Evolutionary conservation across 2,888 invertebrate genomes (phyloP), one percentile per base, ranked within the genome.

Genomic region (Eupithecia centaureata): DNA sequence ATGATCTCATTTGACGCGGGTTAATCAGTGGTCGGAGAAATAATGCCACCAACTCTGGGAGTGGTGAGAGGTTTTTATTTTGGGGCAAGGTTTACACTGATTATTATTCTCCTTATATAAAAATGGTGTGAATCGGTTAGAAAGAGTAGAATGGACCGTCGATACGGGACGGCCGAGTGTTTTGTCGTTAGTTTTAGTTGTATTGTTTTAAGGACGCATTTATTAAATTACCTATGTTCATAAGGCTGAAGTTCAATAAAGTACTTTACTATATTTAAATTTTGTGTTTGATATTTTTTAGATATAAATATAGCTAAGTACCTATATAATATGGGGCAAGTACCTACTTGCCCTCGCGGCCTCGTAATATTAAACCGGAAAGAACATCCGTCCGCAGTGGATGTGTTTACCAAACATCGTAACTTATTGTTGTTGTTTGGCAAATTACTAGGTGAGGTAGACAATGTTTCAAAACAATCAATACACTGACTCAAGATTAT

Each of bases 401-500:
- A 52, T 52, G 51, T 52, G 27, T 52, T 52, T 13, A 27, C 27
- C 5, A 52, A 52, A 47, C 47, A 47, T 42, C 8, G 42, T 42
- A 42, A 42, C 42, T 0, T 18, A 5, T 18, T 42, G 42, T 47
- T 47, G 47, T 47, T 47, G 22, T 47, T 22, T 22, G 47, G 10
- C 47, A 10, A 3, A 47, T 22, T 10, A 12, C 18, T 32, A 18
- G 32, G n/a, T 56, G 56, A 8, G 30, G 54, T 38, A 38, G n/a
- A n/a, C 25, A 51, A 25, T 27, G 28, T 66, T 57, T 25, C 22
- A 18, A 58, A 66, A 63, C 33, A 67, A 60, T 63, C 72, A 77
- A 74, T 32, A 73, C 22, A 74, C 68, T 71, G 52, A 67, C 64
- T 68, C 63, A 72, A 77, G 68, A 73, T 82, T 86, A 84, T 81